These are phyloP conservation scores for Mormyrops boulengeri DNA, from an alignment of 2,797 vertebrate genomes.

Conservation along the genomic window DNA sequence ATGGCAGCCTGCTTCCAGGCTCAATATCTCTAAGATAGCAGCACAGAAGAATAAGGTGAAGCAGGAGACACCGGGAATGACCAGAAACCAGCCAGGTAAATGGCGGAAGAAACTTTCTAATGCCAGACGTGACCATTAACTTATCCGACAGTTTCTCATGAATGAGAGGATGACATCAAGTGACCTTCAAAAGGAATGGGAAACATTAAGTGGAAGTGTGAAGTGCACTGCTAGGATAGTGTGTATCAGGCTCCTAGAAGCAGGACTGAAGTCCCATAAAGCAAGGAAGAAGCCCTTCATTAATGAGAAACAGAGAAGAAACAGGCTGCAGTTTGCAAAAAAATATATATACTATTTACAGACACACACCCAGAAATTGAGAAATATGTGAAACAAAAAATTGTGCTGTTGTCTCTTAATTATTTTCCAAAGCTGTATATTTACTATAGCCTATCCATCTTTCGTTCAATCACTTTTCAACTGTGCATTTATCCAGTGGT, in stretches of 20 bases:
- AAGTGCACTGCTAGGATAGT: neutral
- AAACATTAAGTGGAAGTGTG: neutral
- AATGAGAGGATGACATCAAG: neutral
- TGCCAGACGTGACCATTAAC: neutral
- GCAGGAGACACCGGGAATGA: neutral
- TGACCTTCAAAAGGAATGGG: neutral
- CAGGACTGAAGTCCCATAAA: neutral
- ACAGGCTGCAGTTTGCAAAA: neutral
- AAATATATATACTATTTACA: neutral
- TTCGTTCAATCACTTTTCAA: neutral
- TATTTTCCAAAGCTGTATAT: neutral
- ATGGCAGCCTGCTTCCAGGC: neutral
- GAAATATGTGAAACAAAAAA: neutral
- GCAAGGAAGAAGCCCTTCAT: neutral
- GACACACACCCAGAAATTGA: neutral
- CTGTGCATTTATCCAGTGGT: neutral
- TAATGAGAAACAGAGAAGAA: neutral
- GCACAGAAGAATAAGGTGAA: neutral
- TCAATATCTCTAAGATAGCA: neutral
- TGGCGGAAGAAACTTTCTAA: neutral
- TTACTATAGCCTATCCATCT: neutral
- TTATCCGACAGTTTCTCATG: neutral
- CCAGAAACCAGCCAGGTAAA: neutral
- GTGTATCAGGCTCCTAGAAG: neutral
- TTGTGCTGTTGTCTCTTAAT: neutral